Evolutionary conservation across 2,797 vertebrate genomes (phyloP).

Genomic region (Eurystomus glaucurus): DNA sequence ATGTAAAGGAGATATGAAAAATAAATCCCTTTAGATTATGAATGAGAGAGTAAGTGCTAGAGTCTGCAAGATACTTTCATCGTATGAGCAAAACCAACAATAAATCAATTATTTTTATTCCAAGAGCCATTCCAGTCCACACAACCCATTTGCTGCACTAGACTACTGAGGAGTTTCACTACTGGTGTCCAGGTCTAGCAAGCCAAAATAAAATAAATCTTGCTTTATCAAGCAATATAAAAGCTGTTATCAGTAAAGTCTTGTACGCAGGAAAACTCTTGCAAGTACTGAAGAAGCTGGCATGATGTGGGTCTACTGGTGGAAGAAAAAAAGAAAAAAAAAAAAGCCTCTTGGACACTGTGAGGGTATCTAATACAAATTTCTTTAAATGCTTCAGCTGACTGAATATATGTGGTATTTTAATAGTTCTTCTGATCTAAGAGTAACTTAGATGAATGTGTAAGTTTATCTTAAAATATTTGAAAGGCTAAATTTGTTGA

Average conservation of each 20-base stretch:
- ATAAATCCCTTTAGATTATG: neutral
- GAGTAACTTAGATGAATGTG: neutral
- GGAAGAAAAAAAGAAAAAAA: neutral
- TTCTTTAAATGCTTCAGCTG: neutral
- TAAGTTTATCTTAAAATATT: neutral
- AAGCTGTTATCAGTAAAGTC: neutral
- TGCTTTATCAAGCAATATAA: neutral
- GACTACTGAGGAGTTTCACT: neutral
- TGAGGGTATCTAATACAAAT: neutral
- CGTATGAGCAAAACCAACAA: neutral
- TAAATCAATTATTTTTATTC: neutral
- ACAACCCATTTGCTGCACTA: neutral
- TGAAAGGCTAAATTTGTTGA: neutral
- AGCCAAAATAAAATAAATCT: neutral
- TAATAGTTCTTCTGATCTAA: neutral
- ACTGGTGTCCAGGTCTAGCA: neutral
- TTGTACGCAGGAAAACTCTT: neutral
- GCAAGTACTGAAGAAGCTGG: neutral
- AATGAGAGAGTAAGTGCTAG: neutral
- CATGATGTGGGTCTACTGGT: rapidly evolving
- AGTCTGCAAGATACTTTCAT: neutral
- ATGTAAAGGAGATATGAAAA: neutral
- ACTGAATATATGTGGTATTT: neutral
- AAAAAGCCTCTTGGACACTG: neutral
- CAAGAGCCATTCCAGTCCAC: neutral